These are phyloP conservation scores for Chlorops oryzae DNA, from an alignment of 1,140 invertebrate genomes.

Conservation along the genomic window DNA sequence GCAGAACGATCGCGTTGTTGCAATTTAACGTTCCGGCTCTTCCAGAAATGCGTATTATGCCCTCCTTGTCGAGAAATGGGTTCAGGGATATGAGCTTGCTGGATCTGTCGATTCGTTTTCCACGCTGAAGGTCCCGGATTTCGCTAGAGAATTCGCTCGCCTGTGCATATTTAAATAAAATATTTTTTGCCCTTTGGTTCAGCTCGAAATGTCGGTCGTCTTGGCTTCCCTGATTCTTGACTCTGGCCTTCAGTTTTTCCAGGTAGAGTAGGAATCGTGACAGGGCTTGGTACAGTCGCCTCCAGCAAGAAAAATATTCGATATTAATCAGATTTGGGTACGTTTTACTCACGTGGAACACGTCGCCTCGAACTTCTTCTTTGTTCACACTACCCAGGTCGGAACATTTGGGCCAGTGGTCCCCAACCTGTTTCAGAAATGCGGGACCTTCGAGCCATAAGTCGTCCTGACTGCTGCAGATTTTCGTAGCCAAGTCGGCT, in stretches of 20 bases:
- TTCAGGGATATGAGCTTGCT: slow-evolving; percentile 2
- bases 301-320: neutral
- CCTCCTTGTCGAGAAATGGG: neutral
- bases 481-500: neutral
- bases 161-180: neutral
- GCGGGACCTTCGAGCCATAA: neutral
- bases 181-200: neutral
- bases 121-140: neutral
- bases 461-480: neutral
- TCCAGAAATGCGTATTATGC: neutral
- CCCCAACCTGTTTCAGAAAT: neutral
- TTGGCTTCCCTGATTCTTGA: too few species aligned
- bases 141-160: neutral
- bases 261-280: too few species aligned
- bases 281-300: too few species aligned
- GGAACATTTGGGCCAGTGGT: neutral
- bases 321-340: neutral
- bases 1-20: neutral
- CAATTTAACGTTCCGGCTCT: neutral
- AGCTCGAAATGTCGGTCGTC: neutral
- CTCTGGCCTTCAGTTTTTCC: too few species aligned
- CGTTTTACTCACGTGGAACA: neutral
- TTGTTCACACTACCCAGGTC: neutral
- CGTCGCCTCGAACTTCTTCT: neutral
- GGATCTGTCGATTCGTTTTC: neutral